A percentile compares a stretch with the other conserved stretches of the same genome.
These are phyloP conservation scores for Madoqua kirkii DNA, from an alignment of 2,113 vertebrate species.

Conservation along the genomic window DNA sequence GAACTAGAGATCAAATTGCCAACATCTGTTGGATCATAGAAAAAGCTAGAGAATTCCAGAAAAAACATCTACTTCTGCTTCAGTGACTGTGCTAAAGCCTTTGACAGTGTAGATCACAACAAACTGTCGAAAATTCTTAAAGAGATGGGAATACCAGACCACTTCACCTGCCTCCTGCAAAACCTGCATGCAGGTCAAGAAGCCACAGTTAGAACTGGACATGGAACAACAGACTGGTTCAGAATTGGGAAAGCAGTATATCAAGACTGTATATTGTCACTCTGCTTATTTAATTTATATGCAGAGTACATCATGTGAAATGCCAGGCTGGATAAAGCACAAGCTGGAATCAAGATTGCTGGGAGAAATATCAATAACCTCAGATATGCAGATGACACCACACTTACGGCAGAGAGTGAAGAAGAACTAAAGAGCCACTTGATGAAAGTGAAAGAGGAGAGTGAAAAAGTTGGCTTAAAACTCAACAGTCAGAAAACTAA, in stretches of 20 bases:
- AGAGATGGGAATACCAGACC: background rate
- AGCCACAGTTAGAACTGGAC: background rate
- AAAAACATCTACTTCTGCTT: background rate
- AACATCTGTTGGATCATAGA: background rate
- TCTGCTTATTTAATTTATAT: background rate
- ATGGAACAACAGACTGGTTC: background rate
- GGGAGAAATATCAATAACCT: background rate
- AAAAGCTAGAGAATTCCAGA: background rate
- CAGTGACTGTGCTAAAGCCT: background rate
- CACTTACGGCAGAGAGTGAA: background rate
- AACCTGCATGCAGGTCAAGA: background rate
- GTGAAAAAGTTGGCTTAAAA: background rate
- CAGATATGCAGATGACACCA: background rate
- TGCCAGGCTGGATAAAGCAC: background rate
- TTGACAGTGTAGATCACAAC: background rate
- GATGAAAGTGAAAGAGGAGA: background rate
- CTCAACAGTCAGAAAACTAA: background rate
- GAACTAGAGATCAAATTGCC: background rate
- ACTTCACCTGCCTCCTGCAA: background rate
- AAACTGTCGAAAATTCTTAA: background rate
- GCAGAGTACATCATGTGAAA: background rate
- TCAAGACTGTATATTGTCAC: background rate
- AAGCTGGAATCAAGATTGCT: background rate
- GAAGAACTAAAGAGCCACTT: background rate
- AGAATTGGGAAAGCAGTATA: background rate